Conservation (phyloP, 2,888 invertebrate species). For the Ochropleura plecta region DNA sequence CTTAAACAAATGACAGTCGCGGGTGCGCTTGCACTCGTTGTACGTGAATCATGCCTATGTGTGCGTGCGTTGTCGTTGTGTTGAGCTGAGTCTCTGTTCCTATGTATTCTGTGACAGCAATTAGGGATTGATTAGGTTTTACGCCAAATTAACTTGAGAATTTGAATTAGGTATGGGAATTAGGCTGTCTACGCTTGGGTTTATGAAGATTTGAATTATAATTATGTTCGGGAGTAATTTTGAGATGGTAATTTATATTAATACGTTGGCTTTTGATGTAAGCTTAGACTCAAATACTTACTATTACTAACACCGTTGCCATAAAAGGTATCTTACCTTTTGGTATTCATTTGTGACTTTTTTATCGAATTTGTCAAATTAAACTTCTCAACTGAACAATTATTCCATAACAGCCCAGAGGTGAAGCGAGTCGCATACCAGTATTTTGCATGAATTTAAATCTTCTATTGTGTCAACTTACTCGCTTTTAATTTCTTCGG, state of each 20-base stretch:
- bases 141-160: constrained; percentile 42
- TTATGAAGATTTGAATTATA: constrained; percentile 46
- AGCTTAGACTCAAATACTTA: background rate
- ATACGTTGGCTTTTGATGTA: constrained; percentile 12
- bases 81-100: background rate
- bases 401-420: no score
- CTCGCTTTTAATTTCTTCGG: background rate
- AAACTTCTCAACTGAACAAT: background rate
- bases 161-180: constrained; percentile 29
- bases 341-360: no score
- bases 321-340: no score
- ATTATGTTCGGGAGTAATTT: constrained; percentile 37
- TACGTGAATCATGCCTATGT: background rate
- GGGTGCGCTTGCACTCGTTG: background rate
- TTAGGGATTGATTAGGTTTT: constrained; percentile 51
- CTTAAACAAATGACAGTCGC: background rate
- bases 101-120: constrained; percentile 2
- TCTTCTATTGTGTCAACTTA: no score
- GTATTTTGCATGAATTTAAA: background rate
- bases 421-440: background rate
- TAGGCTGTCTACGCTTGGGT: constrained; percentile 12
- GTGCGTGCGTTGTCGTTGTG: no score
- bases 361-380: background rate
- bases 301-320: background rate
- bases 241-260: constrained; percentile 26